Conservation (phyloP, 1,140 invertebrate species). For the Panulirus ornatus region DNA sequence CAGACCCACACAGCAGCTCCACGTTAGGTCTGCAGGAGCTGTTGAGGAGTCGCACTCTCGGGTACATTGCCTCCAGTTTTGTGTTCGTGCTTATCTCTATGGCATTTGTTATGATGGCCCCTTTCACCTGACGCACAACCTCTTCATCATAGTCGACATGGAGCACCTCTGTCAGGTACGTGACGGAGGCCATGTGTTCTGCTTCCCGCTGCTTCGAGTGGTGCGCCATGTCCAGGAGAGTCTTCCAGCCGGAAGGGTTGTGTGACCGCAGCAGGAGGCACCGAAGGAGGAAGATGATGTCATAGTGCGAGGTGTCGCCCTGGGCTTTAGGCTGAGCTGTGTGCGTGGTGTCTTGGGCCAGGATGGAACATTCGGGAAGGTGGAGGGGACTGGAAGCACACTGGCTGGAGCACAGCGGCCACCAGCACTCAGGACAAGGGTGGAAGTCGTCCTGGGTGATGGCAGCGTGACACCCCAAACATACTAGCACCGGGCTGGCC, state of each 20-base stretch:
- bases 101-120: conserved; percentile 64
- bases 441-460: conserved; percentile 45
- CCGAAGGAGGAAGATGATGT: conserved; percentile 71
- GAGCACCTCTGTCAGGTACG: conserved; percentile 54
- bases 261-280: conserved; percentile 51
- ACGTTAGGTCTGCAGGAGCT: conserved; percentile 88
- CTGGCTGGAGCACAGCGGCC: conserved; percentile 84
- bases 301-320: conserved; percentile 66
- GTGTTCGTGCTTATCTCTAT: conserved; percentile 58
- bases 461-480: conserved; percentile 65
- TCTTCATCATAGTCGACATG: conserved; percentile 35
- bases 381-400: conserved; percentile 79
- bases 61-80: conserved; percentile 81
- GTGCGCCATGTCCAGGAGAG: conserved; percentile 58
- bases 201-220: conserved; percentile 51
- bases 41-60: conserved; percentile 86
- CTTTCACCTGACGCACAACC: conserved; percentile 55
- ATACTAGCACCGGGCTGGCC: conserved; percentile 56
- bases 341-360: conserved; percentile 58
- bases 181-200: conserved; percentile 44
- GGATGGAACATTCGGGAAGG: conserved; percentile 61
- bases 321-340: conserved; percentile 30
- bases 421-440: conserved; percentile 82
- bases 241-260: conserved; percentile 64
- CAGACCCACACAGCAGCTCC: conserved; percentile 88